Evolutionary conservation across 2,888 invertebrate genomes (phyloP), one percentile per base, ranked within the genome.

Genomic region (Drosophila kanekoi): DNA sequence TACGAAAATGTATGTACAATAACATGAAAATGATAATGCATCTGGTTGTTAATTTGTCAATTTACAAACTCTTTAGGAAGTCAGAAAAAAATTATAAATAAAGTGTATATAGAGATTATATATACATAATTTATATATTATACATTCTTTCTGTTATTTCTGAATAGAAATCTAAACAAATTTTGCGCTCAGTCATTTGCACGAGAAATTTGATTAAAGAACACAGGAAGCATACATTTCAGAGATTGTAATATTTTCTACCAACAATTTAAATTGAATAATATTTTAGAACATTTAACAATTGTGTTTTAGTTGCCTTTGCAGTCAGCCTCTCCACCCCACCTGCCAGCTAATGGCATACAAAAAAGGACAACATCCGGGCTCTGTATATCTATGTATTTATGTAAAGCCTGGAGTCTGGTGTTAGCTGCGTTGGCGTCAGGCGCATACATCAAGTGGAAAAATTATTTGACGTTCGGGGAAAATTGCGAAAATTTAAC

Each of bases 381-480:
- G 23, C 35, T 23, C 14, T 23, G 4, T 20, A 41, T 37, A 6
- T 33, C 11, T 37, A 28, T 54, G 35, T 59, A 51, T 62, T 57
- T 74, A 43, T 60, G 35, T 58, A 53, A 47, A 60, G 45, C 11
- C 23, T 3, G 20, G 20, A 23, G 45, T 56, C 23, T 48, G 57
- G 20, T 16, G 32, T 28, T 28, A 44, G 14, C 40, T 35, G 61
- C 49, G 60, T 56, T 64, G 63, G 54, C 54, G 66, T 72, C 65
- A 61, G 41, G 44, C 62, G 63, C 72, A 75, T 77, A 72, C 57
- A 68, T 77, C 75, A 75, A 72, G 70, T 59, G 84, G 75, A 67
- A 87, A 70, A 72, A 75, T 81, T 72, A 78, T 81, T 84, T 87
- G 81, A 80, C 62, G 72, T 87, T 67, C 38, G 54, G 67, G 62